These are phyloP conservation scores for Scaptomyza flava DNA, from an alignment of 2,888 invertebrate species.

Conservation along the genomic window DNA sequence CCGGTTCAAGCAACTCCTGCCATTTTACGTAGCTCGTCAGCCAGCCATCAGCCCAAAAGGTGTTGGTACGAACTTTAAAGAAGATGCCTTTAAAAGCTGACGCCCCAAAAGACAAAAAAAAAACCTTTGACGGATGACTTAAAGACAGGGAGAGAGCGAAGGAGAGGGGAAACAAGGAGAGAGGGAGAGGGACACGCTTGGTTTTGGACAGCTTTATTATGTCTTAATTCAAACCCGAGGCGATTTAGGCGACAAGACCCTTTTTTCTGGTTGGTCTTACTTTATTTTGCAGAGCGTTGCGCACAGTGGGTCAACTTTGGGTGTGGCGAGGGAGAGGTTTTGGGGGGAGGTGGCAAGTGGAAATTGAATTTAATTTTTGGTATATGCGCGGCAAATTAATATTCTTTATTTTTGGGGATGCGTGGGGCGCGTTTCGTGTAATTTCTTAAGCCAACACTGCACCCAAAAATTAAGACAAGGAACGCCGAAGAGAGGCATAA, in stretches of 20 bases:
- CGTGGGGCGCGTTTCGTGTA: slow-evolving; percentile 72
- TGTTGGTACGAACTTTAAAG: slow-evolving; percentile 46
- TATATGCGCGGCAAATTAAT: slow-evolving; percentile 65
- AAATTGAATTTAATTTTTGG: slow-evolving; percentile 73
- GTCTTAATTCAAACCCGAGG: slow-evolving; percentile 75
- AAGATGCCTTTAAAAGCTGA: slow-evolving; percentile 50
- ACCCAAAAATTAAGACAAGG: slow-evolving; percentile 24
- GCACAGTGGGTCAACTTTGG: slow-evolving; percentile 74
- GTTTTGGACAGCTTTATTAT: slow-evolving; percentile 76
- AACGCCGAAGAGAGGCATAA: slow-evolving; percentile 3
- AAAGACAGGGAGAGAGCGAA: background rate
- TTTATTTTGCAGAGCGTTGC: background rate
- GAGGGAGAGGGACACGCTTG: slow-evolving; percentile 15
- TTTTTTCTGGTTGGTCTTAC: background rate
- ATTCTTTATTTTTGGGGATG: slow-evolving; percentile 70
- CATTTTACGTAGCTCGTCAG: slow-evolving; percentile 46
- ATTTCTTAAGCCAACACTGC: slow-evolving; percentile 71
- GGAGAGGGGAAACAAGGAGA: background rate
- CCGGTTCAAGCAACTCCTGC: slow-evolving; percentile 22
- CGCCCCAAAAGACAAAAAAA: slow-evolving; percentile 21
- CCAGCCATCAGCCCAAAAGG: slow-evolving; percentile 28
- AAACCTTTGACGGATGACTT: slow-evolving; percentile 69
- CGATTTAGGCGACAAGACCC: slow-evolving; percentile 66
- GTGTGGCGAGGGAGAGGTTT: slow-evolving; percentile 20
- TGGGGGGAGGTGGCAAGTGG: slow-evolving; percentile 38